Evolutionary conservation across 2,113 vertebrate species (phyloP).

Genomic region (Podocnemis expansa): DNA sequence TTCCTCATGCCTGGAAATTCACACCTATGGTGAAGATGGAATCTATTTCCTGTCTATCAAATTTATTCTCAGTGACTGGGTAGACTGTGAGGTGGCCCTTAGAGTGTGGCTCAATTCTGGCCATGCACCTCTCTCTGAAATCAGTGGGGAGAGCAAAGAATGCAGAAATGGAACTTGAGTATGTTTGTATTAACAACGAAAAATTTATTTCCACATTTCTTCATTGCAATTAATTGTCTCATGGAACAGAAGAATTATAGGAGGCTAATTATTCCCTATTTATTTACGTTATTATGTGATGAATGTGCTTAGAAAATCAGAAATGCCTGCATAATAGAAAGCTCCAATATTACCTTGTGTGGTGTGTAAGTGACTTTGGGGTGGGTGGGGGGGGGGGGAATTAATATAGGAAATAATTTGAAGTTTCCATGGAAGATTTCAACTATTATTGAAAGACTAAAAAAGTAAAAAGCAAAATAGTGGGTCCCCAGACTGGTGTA

Average conservation of each 20-base stretch:
- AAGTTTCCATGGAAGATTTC: not conserved
- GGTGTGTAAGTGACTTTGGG: no score
- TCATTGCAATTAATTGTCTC: not conserved
- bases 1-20: not conserved
- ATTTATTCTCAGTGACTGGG: not conserved
- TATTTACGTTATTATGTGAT: not conserved
- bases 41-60: not conserved
- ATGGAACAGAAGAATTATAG: not conserved
- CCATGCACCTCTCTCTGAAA: not conserved
- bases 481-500: no score
- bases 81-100: not conserved
- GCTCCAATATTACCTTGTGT: no score
- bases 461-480: not conserved
- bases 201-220: not conserved
- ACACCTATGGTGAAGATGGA: not conserved
- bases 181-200: not conserved
- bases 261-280: not conserved
- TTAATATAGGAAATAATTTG: not conserved
- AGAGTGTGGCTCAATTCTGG: not conserved
- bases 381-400: not conserved
- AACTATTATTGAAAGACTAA: not conserved
- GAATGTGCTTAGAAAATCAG: not conserved
- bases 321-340: no score
- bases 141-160: not conserved
- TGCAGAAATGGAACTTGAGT: not conserved